These are phyloP conservation scores for Pristionchus exspectatus DNA, from an alignment of 2,888 invertebrate genomes.

Conservation along the genomic window DNA sequence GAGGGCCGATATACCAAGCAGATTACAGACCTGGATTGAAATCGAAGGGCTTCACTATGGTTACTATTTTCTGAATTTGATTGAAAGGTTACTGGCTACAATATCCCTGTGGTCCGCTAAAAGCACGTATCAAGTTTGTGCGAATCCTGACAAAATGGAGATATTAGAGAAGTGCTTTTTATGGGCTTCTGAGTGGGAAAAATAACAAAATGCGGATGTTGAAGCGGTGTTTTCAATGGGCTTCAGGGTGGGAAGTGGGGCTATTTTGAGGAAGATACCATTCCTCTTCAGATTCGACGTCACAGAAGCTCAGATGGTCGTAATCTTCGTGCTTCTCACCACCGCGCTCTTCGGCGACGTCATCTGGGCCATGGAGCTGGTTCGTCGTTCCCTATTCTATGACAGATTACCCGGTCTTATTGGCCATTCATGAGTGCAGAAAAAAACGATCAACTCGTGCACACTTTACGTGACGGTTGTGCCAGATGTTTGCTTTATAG, in stretches of 20 bases:
- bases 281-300: constrained; percentile 86
- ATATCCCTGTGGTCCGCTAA: not conserved
- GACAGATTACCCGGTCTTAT: not conserved
- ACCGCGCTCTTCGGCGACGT: constrained; percentile 91
- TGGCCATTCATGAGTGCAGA: not conserved
- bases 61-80: not conserved
- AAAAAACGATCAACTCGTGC: not conserved
- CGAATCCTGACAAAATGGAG: too few species aligned
- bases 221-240: too few species aligned
- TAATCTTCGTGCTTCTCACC: constrained; percentile 90
- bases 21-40: not conserved
- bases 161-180: too few species aligned
- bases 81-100: not conserved
- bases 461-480: not conserved
- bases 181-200: too few species aligned
- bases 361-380: constrained; percentile 86
- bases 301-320: constrained; percentile 96
- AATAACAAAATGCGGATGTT: too few species aligned
- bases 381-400: not conserved
- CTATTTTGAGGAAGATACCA: too few species aligned
- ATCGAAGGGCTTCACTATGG: not conserved
- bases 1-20: not conserved
- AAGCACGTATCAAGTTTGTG: not conserved
- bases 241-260: too few species aligned
- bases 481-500: not conserved